Base-by-base conservation (phyloP, 92 coral and sea anemone species). In the Siderastrea siderea region DNA sequence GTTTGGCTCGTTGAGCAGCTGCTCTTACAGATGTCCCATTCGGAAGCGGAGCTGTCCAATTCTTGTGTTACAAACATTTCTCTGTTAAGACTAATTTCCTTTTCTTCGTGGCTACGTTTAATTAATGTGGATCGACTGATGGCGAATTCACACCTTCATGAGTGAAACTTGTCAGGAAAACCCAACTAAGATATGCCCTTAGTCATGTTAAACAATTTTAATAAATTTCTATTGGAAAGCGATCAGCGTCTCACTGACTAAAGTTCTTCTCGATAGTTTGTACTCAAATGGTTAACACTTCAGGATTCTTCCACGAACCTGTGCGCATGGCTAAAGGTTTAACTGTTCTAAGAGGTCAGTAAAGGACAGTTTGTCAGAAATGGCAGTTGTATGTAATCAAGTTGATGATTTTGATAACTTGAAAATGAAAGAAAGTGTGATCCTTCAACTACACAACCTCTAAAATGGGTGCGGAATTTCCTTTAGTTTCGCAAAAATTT, bases 21-120 rank as follows among this genome's bases (percentile, higher is more conserved):
- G 85, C 8, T 69, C 50, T 38, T 68, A 80, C 19, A 11, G 47
- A 8, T 54, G 51, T 46, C 47, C 46, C 8, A 47, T 47, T 3
- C 83, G 83, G 83, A 79, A 79, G 72, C 83, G 47, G 26, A 63
- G 19, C 66, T 81, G 85, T 68, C 76, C 51, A 46, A 38, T 68
- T 81, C 44, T 79, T 81, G 54, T 66, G 13, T 81, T 81, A 14
- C 7, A 16, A 68, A n/a, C 26, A 69, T 81, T 81, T 81, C 76
- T 7, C 65, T 68, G n/a, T 55, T 67, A 51, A 52, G 45, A 66
- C 76, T 67, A 52, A 81, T 81, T 81, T 81, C 85, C 85, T 81
- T 71, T 44, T 69, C 64, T 17, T 54, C 67, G 51, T 68, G 16
- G 65, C 66, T 53, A 8, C 26, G 63, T 66, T 66, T 80, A 66